Evolutionary conservation across 2,113 vertebrate genomes (phyloP).

Genomic region (Corvus hawaiiensis): DNA sequence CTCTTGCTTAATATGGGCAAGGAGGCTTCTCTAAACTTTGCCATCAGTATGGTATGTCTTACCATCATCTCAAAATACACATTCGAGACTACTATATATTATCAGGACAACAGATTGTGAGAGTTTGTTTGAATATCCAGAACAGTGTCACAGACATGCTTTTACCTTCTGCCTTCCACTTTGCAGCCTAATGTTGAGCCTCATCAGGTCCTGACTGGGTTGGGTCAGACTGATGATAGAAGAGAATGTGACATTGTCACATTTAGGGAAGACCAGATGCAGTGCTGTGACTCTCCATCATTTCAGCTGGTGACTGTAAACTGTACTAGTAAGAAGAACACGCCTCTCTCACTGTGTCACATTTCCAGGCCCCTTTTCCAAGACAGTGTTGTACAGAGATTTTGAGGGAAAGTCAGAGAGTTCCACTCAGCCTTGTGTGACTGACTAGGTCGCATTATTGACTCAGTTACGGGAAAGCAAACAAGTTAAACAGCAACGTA

Average conservation of each 20-base stretch:
- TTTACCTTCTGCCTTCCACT: background rate
- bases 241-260: background rate
- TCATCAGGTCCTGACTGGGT: background rate
- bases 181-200: background rate
- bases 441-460: background rate
- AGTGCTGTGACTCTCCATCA: background rate
- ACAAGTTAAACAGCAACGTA: background rate
- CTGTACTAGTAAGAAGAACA: background rate
- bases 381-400: background rate
- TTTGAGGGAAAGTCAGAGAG: background rate
- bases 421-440: background rate
- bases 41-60: background rate
- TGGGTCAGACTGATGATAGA: background rate
- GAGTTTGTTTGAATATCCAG: background rate
- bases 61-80: background rate
- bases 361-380: background rate
- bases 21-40: background rate
- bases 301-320: background rate
- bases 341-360: background rate
- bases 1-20: background rate
- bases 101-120: background rate
- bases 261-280: background rate
- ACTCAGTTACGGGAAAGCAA: background rate
- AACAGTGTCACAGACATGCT: background rate
- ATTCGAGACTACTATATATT: accelerated